These are phyloP conservation scores for Pogonus chalceus DNA, from an alignment of 1,140 invertebrate genomes.

Conservation along the genomic window DNA sequence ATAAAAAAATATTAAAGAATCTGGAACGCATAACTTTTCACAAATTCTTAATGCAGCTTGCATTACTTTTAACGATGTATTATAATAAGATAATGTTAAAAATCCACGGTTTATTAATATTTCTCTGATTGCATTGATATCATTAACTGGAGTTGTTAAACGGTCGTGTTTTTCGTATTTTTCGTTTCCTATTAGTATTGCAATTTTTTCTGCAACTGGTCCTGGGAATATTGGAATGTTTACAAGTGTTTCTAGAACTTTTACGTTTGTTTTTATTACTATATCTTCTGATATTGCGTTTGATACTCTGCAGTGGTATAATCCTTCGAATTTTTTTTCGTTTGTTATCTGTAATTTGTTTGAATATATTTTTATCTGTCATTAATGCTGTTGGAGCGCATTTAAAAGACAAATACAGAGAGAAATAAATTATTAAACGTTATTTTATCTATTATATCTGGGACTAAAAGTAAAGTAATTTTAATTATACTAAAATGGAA, in stretches of 20 bases:
- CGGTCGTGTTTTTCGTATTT: neutral
- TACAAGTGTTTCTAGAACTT: neutral
- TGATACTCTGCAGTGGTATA: neutral
- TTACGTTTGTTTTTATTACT: neutral
- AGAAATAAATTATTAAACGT: no score
- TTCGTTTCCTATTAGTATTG: neutral
- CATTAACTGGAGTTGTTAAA: slow-evolving; percentile 4
- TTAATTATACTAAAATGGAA: no score
- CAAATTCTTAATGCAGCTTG: neutral
- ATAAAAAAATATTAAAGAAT: neutral
- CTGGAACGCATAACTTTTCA: neutral
- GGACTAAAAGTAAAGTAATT: no score
- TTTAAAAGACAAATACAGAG: no score
- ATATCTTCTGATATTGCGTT: neutral
- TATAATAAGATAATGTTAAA: neutral
- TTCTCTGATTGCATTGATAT: neutral
- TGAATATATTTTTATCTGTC: no score
- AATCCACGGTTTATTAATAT: neutral
- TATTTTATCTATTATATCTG: no score
- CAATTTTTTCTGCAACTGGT: neutral
- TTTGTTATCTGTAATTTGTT: no score
- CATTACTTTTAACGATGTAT: neutral
- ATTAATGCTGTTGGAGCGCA: no score
- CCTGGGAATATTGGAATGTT: neutral
- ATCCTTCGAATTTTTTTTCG: neutral